Conservation (phyloP, 2,113 vertebrate species). For the Thamnaconus septentrionalis region DNA sequence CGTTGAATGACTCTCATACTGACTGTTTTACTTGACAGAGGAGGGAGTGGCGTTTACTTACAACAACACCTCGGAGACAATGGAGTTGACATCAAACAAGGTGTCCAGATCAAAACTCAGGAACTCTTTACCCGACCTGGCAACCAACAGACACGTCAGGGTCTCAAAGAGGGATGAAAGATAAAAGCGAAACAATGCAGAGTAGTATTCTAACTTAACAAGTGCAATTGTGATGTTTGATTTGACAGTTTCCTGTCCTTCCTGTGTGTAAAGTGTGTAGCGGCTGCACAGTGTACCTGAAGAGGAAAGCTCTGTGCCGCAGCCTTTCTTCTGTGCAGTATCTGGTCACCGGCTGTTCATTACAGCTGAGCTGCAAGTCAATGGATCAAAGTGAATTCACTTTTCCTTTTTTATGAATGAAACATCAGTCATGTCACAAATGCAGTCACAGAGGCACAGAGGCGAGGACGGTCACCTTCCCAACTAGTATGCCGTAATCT, state of each 20-base stretch:
- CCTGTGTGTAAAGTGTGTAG: neutral
- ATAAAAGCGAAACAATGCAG: neutral
- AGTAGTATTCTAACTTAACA: neutral
- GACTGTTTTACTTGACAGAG: no score
- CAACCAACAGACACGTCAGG: slow-evolving; percentile 4
- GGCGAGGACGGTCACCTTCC: slow-evolving; percentile 77
- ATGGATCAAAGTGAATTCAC: neutral
- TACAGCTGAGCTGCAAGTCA: slow-evolving; percentile 84
- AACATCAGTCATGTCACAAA: neutral
- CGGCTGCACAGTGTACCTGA: slow-evolving; percentile 77
- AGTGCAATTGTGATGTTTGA: no score
- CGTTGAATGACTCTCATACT: no score
- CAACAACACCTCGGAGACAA: slow-evolving; percentile 91
- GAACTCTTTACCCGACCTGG: slow-evolving; percentile 81
- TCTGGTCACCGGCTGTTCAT: slow-evolving; percentile 67
- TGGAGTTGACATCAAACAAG: slow-evolving; percentile 87
- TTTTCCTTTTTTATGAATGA: no score
- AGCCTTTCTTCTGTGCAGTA: slow-evolving; percentile 82
- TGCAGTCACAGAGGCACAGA: neutral
- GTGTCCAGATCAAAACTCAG: slow-evolving; percentile 86
- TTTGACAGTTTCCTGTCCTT: neutral
- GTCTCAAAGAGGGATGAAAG: neutral
- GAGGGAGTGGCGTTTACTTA: slow-evolving; percentile 74
- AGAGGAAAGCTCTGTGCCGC: slow-evolving; percentile 83
- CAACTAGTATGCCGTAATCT: slow-evolving; percentile 88